phyloP scores from a whole-genome alignment of 2,888 invertebrate genomes.

The Lymantria monacha region DNA sequence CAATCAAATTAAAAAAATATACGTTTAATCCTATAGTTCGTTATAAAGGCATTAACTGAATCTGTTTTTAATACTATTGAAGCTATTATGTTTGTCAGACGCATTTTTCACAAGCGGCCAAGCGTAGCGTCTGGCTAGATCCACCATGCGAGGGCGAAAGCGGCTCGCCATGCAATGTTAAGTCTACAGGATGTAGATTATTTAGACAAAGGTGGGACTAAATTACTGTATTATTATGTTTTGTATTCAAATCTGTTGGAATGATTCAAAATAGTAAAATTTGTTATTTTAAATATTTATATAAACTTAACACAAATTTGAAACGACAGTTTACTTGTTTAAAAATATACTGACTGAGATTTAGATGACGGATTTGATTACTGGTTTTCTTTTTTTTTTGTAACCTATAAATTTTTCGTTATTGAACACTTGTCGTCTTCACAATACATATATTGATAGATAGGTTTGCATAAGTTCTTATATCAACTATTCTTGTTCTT shows the following conservation, averaged over 20 bases:
- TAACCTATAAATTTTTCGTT: too few species aligned
- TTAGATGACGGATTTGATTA: too few species aligned
- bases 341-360: too few species aligned
- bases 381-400: too few species aligned
- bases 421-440: too few species aligned
- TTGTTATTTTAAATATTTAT: neutral
- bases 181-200: slow-evolving; percentile 37
- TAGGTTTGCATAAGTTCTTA: too few species aligned
- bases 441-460: too few species aligned
- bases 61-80: slow-evolving; percentile 27
- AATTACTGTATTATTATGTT: slow-evolving; percentile 22
- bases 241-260: slow-evolving; percentile 1
- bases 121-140: slow-evolving; percentile 59
- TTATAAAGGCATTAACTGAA: slow-evolving; percentile 17
- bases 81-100: slow-evolving; percentile 40
- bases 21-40: slow-evolving; percentile 6
- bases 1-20: neutral
- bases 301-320: too few species aligned
- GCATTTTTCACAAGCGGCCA: slow-evolving; percentile 73
- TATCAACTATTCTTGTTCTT: too few species aligned
- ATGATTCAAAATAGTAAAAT: neutral
- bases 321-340: too few species aligned
- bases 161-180: slow-evolving; percentile 31
- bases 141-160: slow-evolving; percentile 45
- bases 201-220: slow-evolving; percentile 33